Conservation (phyloP, 23 tunicate genomes). For the Clavelina lepadiformis region DNA sequence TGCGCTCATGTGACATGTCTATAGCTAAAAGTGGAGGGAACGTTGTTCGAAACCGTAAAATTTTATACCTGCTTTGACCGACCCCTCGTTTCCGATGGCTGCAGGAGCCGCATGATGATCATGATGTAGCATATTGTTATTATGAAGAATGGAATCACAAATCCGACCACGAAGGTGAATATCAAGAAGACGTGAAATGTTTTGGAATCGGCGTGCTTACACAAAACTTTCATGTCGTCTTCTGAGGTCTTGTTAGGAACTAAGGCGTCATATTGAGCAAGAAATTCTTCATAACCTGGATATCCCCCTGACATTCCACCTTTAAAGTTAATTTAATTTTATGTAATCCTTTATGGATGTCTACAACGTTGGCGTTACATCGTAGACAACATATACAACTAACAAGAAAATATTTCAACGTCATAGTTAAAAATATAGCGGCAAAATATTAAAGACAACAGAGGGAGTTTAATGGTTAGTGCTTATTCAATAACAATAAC, state of each 20-base stretch:
- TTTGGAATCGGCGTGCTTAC: slow-evolving; percentile 59
- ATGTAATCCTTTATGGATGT: no score
- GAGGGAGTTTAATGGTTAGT: no score
- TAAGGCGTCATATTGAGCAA: background rate
- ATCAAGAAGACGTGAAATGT: slow-evolving; percentile 60
- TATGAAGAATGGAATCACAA: slow-evolving; percentile 68
- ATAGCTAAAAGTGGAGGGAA: no score
- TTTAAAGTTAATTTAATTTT: background rate
- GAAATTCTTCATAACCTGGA: background rate
- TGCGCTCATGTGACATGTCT: no score
- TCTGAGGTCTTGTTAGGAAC: slow-evolving; percentile 1
- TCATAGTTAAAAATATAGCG: no score
- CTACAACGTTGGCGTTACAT: no score
- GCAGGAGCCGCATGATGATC: slow-evolving; percentile 60
- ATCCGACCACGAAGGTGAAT: slow-evolving; percentile 70
- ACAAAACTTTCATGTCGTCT: slow-evolving; percentile 10
- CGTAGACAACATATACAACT: no score
- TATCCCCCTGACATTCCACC: background rate
- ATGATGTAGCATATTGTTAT: slow-evolving; percentile 79
- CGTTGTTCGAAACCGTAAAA: no score
- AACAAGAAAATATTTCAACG: no score
- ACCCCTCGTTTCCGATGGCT: slow-evolving; percentile 65
- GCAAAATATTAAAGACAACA: no score
- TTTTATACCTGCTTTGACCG: slow-evolving; percentile 81
- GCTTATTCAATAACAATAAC: no score